Conservation (phyloP, 2,113 vertebrate genomes). For the Nesoenas mayeri region DNA sequence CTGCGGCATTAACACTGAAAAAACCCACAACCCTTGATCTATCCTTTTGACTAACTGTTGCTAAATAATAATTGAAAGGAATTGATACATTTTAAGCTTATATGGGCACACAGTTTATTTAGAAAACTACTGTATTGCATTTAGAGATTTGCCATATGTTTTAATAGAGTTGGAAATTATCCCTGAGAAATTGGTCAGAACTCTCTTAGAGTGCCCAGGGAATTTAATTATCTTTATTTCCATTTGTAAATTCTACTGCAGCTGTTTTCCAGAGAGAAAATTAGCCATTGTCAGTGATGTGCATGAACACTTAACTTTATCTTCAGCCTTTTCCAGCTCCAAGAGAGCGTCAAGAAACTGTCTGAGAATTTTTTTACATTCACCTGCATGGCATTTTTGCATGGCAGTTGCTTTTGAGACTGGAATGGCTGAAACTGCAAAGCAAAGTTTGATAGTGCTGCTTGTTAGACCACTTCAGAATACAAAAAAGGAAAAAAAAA, state of each 20-base stretch:
- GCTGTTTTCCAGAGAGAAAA: neutral
- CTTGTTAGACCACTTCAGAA: neutral
- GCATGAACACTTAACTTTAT: neutral
- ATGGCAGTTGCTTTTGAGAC: neutral
- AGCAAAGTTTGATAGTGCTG: neutral
- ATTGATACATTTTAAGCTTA: neutral
- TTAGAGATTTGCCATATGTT: neutral
- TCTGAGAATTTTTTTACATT: neutral
- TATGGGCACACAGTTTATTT: neutral
- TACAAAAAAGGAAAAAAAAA: neutral
- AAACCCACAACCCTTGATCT: neutral
- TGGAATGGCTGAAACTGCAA: neutral
- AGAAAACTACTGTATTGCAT: neutral
- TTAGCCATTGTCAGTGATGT: neutral
- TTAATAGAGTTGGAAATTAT: neutral
- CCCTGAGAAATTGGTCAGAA: neutral
- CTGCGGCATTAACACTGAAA: neutral
- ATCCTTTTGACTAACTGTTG: neutral
- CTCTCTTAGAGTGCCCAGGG: neutral
- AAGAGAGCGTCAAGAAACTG: neutral
- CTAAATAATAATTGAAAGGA: neutral
- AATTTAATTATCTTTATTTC: constrained; percentile 1
- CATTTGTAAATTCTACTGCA: neutral
- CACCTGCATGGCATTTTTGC: neutral
- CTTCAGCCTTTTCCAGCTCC: neutral